phyloP scores from a whole-genome alignment of 2,113 vertebrate species.

The Amazona vittata region DNA sequence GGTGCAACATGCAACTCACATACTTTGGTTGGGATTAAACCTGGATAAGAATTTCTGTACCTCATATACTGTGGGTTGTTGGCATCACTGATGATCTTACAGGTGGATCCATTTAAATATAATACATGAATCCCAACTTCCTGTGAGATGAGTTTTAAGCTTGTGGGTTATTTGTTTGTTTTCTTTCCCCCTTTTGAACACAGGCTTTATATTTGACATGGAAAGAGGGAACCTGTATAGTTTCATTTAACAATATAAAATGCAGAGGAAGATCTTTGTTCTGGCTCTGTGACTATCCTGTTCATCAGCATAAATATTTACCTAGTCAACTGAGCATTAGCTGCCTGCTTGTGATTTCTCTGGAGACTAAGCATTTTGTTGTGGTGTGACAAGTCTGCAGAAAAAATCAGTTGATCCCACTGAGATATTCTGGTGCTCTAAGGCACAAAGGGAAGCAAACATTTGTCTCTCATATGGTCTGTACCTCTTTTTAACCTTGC shows the following conservation, averaged over 20 bases:
- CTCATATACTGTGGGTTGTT: not conserved
- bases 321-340: not conserved
- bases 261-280: not conserved
- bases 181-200: not conserved
- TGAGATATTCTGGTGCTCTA: constrained; percentile 10
- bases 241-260: not conserved
- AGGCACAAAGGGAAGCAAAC: constrained; percentile 12
- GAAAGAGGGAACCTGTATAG: not conserved
- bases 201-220: not conserved
- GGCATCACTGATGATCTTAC: not conserved
- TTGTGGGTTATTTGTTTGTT: not conserved
- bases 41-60: not conserved
- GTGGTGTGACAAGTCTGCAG: constrained; percentile 21
- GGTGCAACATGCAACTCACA: not conserved
- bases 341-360: constrained; percentile 10
- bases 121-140: not conserved
- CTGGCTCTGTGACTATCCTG: not conserved
- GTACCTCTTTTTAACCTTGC: constrained; percentile 7
- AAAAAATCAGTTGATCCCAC: constrained; percentile 11
- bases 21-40: not conserved
- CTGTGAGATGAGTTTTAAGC: not conserved
- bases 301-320: constrained; percentile 4
- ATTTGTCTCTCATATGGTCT: not conserved
- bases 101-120: not conserved
- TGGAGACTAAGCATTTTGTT: not conserved